Evolutionary conservation across 1,140 invertebrate genomes (phyloP).

Genomic region (Heliconius congener): DNA sequence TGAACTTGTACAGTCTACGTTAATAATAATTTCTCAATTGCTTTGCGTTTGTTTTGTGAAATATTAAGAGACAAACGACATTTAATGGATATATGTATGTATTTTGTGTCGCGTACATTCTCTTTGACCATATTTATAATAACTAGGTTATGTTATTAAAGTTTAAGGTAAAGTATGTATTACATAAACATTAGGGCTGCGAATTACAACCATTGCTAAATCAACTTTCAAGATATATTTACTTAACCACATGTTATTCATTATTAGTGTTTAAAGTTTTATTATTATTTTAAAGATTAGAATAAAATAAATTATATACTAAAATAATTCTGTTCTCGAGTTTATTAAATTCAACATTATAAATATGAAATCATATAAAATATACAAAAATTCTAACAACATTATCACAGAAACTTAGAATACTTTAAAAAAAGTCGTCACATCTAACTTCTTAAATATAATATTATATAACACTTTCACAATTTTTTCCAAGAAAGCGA

Average conservation of each 20-base stretch:
- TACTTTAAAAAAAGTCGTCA: conserved; percentile 33
- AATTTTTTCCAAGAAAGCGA: conserved; percentile 32
- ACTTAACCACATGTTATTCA: neutral
- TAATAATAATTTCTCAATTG: too few relatives aligned
- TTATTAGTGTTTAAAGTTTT: neutral
- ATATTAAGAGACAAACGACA: neutral
- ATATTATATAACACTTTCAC: conserved; percentile 32
- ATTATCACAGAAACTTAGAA: conserved; percentile 59
- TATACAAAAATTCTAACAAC: conserved; percentile 36
- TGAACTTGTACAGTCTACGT: too few relatives aligned
- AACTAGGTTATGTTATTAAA: conserved; percentile 7
- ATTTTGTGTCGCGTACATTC: conserved; percentile 4
- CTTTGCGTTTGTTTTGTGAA: too few relatives aligned
- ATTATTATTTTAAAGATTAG: neutral
- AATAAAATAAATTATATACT: neutral
- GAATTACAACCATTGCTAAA: neutral
- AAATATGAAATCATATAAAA: conserved; percentile 38
- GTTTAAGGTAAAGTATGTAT: conserved; percentile 9
- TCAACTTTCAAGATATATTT: neutral
- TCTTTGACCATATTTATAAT: conserved; percentile 5
- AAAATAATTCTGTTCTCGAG: neutral
- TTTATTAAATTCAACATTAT: conserved; percentile 31
- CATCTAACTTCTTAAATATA: conserved; percentile 26
- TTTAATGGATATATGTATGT: neutral
- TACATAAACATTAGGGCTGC: conserved; percentile 1